Conservation (phyloP, 1,140 invertebrate genomes). For the Aphidius gifuensis region DNA sequence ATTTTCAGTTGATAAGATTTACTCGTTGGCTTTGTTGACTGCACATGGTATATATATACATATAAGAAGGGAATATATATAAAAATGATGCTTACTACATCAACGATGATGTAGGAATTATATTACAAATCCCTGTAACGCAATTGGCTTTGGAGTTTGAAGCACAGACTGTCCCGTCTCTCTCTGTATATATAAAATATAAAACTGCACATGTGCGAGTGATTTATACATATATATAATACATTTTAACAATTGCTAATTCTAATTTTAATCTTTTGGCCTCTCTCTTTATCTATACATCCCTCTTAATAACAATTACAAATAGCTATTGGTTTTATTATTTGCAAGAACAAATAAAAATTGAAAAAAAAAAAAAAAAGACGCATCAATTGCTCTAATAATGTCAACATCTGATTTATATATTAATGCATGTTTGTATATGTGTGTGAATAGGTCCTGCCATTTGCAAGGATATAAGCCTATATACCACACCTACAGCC, state of each 20-base stretch:
- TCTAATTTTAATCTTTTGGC: slow-evolving; percentile 39
- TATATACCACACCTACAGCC: not conserved
- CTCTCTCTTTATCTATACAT: slow-evolving; percentile 20
- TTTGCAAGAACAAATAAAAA: not conserved
- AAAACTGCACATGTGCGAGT: no score
- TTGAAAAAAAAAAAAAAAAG: not conserved
- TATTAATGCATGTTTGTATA: slow-evolving; percentile 8
- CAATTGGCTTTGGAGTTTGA: slow-evolving; percentile 18
- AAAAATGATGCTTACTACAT: not conserved
- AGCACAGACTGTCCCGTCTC: not conserved
- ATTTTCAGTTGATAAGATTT: no score
- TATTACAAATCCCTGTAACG: not conserved
- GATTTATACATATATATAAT: no score
- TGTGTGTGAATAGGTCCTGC: slow-evolving; percentile 4
- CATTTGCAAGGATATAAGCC: not conserved
- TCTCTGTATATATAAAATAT: no score
- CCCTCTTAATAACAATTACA: slow-evolving; percentile 50
- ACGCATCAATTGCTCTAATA: slow-evolving; percentile 25
- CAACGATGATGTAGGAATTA: not conserved
- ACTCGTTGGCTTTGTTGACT: no score
- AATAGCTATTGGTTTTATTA: slow-evolving; percentile 51
- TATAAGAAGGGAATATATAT: no score
- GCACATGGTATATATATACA: no score
- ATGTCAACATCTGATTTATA: not conserved
- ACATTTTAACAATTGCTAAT: slow-evolving; percentile 34